A percentile compares a stretch with the other conserved stretches of the same genome.
Evolutionary conservation across 1,140 invertebrate genomes (phyloP).

Genomic region (Magallana ariakensis): DNA sequence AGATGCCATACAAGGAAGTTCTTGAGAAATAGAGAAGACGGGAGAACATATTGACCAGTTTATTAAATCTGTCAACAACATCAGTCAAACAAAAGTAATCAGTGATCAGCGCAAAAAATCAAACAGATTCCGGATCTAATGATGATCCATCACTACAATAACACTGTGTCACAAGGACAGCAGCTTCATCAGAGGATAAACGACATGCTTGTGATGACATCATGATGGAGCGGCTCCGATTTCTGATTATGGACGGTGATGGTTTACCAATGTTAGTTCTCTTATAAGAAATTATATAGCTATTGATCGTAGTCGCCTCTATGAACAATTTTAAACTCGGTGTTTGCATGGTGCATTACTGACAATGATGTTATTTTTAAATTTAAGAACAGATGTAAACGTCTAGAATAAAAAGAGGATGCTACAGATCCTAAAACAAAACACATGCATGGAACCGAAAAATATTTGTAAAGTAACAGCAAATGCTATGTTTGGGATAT

Average conservation of each 20-base stretch:
- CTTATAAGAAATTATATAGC: too few relatives aligned
- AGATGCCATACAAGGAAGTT: too few relatives aligned
- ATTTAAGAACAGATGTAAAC: too few relatives aligned
- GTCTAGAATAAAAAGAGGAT: too few relatives aligned
- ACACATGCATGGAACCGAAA: too few relatives aligned
- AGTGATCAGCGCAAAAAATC: slow-evolving; percentile 24
- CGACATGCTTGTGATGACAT: neutral
- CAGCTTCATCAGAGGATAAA: neutral
- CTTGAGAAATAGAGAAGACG: neutral
- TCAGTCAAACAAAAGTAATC: slow-evolving; percentile 36
- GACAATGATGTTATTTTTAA: too few relatives aligned
- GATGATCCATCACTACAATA: slow-evolving; percentile 22
- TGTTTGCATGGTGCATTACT: too few relatives aligned
- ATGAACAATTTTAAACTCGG: too few relatives aligned
- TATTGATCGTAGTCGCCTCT: too few relatives aligned
- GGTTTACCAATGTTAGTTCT: slow-evolving; percentile 1
- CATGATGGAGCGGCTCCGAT: slow-evolving; percentile 1
- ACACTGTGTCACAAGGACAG: slow-evolving; percentile 6
- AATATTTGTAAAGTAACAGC: too few relatives aligned
- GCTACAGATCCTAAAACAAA: too few relatives aligned
- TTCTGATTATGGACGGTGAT: neutral
- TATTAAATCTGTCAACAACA: slow-evolving; percentile 33
- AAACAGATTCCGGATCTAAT: neutral
- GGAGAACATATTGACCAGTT: slow-evolving; percentile 30
- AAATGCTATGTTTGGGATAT: too few relatives aligned